Base-by-base conservation (phyloP, 2,797 vertebrate genomes). In the Lagocephalus sceleratus region DNA sequence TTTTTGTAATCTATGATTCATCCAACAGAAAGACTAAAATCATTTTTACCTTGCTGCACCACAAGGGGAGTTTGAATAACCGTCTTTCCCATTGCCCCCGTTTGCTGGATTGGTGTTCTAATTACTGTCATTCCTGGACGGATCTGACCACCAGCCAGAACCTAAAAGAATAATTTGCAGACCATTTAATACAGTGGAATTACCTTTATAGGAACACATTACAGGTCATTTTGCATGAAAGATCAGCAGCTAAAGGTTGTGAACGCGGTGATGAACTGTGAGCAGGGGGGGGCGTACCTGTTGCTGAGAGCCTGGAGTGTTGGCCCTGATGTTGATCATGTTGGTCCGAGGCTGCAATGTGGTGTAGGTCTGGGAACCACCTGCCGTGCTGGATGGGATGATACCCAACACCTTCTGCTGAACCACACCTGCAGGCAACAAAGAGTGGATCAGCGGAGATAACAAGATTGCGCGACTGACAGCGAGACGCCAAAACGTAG, bases 381-480 rank as follows among this genome's bases (percentile, higher is more conserved):
- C 89, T 55, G 94, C 89, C 52, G 95, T 90, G 75, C 90, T 91
- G 25, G 97, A 94, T 52, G 95, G 96, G 89, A 99, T 97, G 88
- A 98, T 96, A 54, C 97, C 94, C 88, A 99, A 80, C 50, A 99
- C 95, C 78, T 99, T 98, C 85, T 98, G 96, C 75, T 99, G 97
- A 60, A 98, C 86, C 57, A 90, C 80, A 66, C 89, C 90, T 90
- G 66, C 29, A 61, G 19, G 52, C 9, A 35, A 0, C 7, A 21
- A 22, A 55, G 20, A 12, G 44, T 2, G 26, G 22, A 20, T 14
- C 10, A 3, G 12, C 2, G 16, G n/a, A 15, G 23, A 17, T 15
- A 17, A 15, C 16, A 15, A 3, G 16, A 25, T 14, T 3, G 22
- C 45, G 17, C 21, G n/a, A 21, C 2, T 22, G 19, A 11, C 8